phyloP scores from a whole-genome alignment of 1,140 invertebrate genomes.

The Heliconius hewitsoni region DNA sequence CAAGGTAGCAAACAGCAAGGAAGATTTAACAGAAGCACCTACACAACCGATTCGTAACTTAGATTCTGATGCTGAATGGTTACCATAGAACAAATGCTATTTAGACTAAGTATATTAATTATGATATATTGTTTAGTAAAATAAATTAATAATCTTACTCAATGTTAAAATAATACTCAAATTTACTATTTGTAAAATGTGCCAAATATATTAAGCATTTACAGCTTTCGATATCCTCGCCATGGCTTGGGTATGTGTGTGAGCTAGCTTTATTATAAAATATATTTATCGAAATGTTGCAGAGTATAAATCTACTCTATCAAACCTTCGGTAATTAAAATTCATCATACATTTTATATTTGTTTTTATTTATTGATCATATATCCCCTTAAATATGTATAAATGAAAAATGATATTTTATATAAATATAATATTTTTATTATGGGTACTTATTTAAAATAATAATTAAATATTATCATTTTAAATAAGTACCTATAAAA shows the following conservation, averaged over 20 bases:
- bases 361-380: background rate
- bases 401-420: too few species aligned
- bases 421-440: too few species aligned
- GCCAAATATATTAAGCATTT: slow-evolving; percentile 9
- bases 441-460: too few species aligned
- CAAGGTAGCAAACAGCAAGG: slow-evolving; percentile 72
- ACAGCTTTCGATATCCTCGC: background rate
- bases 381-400: too few species aligned
- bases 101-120: background rate
- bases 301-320: background rate
- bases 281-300: background rate
- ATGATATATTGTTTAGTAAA: background rate
- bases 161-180: background rate
- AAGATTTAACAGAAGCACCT: slow-evolving; percentile 71
- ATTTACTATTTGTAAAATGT: background rate
- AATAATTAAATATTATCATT: too few species aligned
- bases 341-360: background rate
- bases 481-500: too few species aligned
- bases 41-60: slow-evolving; percentile 41
- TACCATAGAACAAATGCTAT: slow-evolving; percentile 55
- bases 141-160: background rate
- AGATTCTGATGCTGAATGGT: slow-evolving; percentile 74
- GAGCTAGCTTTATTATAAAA: background rate
- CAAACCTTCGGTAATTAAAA: background rate
- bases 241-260: background rate